Base-by-base conservation (phyloP, 1,140 invertebrate genomes). In the Bombus polaris region DNA sequence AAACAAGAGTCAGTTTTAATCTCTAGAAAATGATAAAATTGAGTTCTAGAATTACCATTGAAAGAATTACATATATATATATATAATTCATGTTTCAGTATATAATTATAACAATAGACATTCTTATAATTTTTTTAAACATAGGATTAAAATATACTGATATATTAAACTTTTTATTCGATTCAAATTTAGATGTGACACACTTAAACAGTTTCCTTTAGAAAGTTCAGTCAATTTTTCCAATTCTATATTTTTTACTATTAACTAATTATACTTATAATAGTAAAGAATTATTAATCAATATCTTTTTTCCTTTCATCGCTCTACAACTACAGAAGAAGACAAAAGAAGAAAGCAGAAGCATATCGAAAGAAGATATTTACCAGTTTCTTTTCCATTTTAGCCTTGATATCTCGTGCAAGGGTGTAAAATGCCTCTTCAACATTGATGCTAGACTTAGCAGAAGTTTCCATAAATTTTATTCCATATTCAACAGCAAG, bases 301-400 rank as follows among this genome's bases (percentile, higher is more conserved):
- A 66, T 53, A 35, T 66, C 32, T 35, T 66, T 65, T 35, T 18
- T 35, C 15, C 10, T 59, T 37, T 28, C 4, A 77, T 32, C n/a
- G 2, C 5, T 35, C 37, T 62, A 53, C 6, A 37, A n/a, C 4
- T n/a, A 57, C 35, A 28, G 12, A 28, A 37, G 53, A 39, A 28
- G 12, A 66, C 57, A 47, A 13, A 57, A 6, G 37, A 47, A 62
- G 5, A 68, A 18, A 72, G 59, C 2, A 18, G n/a, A 35, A 57
- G 0, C 12, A 44, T 22, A 73, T 39, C n/a, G 0, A 28, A n/a
- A 72, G 47, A 22, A 66, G 5, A 57, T 91, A 95, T 96, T 96
- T 96, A 98, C 98, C 97, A 99, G 96, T 97, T 98, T 98, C 94
- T 98, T 98, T 96, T 99, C 98, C 96, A 98, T 98, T 96, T 99